These are phyloP conservation scores for Oreochromis grahami DNA, from an alignment of 2,797 vertebrate genomes.

Conservation along the genomic window DNA sequence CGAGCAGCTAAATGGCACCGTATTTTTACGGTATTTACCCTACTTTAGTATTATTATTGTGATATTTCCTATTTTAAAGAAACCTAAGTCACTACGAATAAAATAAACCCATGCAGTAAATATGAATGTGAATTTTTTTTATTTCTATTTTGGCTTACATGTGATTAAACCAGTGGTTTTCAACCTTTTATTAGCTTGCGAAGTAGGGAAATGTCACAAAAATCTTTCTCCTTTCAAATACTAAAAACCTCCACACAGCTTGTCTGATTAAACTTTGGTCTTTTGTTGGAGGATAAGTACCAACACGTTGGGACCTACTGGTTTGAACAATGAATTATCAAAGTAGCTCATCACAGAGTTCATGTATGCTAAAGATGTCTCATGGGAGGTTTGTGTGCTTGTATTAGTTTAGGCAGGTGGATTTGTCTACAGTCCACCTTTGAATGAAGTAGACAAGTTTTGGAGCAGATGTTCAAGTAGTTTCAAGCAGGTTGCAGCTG, in stretches of 20 bases:
- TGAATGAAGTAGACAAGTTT: background rate
- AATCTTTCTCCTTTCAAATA: background rate
- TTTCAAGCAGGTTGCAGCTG: slow-evolving; percentile 29
- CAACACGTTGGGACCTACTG: background rate
- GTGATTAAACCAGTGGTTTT: background rate
- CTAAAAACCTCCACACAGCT: background rate
- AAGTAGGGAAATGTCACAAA: background rate
- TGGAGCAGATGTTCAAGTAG: slow-evolving; percentile 18
- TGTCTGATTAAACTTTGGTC: background rate
- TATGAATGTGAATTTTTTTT: background rate
- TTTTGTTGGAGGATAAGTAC: background rate
- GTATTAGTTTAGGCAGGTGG: background rate
- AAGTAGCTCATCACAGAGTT: background rate
- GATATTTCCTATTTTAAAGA: background rate
- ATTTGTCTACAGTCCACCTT: background rate
- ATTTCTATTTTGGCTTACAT: background rate
- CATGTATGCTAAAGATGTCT: background rate
- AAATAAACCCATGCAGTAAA: background rate
- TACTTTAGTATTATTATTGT: background rate
- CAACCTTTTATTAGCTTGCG: background rate
- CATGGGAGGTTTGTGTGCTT: background rate
- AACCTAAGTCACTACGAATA: background rate
- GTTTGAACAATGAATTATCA: background rate
- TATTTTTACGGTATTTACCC: too few species aligned
- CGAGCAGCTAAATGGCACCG: background rate